Evolutionary conservation across 2,113 vertebrate genomes (phyloP), one percentile per base, ranked within the genome.

Genomic region (Myotis yumanensis): DNA sequence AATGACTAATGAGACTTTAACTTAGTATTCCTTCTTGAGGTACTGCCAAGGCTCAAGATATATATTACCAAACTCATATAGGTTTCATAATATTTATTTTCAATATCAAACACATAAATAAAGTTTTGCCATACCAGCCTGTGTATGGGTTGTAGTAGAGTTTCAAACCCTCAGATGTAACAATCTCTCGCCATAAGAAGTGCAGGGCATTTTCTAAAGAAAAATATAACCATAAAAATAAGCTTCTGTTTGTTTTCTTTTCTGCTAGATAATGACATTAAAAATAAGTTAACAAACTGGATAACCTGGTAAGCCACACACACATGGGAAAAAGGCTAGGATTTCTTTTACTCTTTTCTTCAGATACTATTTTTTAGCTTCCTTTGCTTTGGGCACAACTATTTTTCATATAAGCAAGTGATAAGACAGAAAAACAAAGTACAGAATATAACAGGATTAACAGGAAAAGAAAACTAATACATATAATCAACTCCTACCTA

Each of bases 101-200:
- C 73, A 51, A 85, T 43, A 86, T 28, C 52, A 93, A 94, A 28
- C 17, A 92, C 18, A 86, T 48, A 71, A 81, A 68, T 43, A 75
- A 81, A 96, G 94, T 95, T 97, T 93, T 94, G 69, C 43, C 99
- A 87, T 98, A 99, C 99, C 99, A 99, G 98, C 99, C 99, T 68
- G 99, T 99, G 68, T 99, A 99, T 2, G 99, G 99, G 97, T 99
- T 99, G 97, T 99, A 99, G 98, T 99, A 99, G 87, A 99, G 97
- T 98, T 99, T 99, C 93, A 99, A 98, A 91, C 98, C 99, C 86
- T 99, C 99, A 93, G 99, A 90, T 94, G 99, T 98, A 80, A 98
- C 86, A 96, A 99, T 96, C 97, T 99, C 99, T 92, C 99, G 97
- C 99, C 99, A 99, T 37, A 99, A 98, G 93, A 99, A 99, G 97